Evolutionary conservation across 1,140 invertebrate species (phyloP).

Genomic region (Alviniconcha marisindica): DNA sequence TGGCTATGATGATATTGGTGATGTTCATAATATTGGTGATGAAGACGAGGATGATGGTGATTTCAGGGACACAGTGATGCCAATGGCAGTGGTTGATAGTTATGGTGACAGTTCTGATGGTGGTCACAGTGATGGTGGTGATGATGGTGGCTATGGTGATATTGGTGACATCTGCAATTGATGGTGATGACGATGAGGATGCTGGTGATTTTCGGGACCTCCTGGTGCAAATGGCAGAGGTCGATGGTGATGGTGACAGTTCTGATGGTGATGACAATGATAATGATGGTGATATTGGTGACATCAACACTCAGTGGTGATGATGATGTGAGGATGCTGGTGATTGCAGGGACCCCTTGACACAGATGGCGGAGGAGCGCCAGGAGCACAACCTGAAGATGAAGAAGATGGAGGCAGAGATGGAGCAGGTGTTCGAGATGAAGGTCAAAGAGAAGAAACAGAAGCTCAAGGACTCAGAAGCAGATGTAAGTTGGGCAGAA

Average conservation of each 20-base stretch:
- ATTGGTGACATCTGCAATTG: neutral
- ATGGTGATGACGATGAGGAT: neutral
- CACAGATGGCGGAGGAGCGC: constrained; percentile 98
- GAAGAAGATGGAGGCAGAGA: constrained; percentile 77
- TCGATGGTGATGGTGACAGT: neutral
- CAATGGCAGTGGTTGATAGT: neutral
- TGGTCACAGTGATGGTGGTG: neutral
- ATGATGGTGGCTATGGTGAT: neutral
- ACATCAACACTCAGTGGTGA: neutral
- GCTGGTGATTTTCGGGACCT: neutral
- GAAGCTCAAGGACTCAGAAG: constrained; percentile 76
- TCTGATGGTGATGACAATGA: neutral
- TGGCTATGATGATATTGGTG: no score
- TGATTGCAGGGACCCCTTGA: constrained; percentile 91
- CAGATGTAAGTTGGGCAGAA: constrained; percentile 81
- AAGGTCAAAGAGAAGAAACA: constrained; percentile 83
- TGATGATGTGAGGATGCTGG: constrained; percentile 1
- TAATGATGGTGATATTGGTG: neutral
- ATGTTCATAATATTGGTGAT: neutral
- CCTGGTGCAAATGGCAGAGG: neutral
- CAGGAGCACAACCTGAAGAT: constrained; percentile 96
- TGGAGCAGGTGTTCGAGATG: constrained; percentile 91
- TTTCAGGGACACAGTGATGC: no score
- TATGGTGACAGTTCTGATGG: neutral
- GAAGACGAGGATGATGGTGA: neutral